These are phyloP conservation scores for Phoenicopterus ruber DNA, from an alignment of 2,113 vertebrate species.

Conservation along the genomic window DNA sequence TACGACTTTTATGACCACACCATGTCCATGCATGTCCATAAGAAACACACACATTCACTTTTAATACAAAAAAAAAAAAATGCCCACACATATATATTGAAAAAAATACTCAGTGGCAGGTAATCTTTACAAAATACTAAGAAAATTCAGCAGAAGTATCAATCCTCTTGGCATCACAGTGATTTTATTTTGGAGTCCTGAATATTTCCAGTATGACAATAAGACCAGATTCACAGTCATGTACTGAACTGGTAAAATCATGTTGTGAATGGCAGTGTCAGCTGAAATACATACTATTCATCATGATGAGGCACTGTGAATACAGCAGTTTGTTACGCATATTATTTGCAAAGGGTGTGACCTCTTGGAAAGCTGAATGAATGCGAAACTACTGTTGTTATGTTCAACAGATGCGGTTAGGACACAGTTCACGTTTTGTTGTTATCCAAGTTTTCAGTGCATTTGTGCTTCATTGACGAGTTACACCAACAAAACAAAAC, in stretches of 20 bases:
- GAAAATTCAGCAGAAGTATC: not conserved
- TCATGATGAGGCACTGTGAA: not conserved
- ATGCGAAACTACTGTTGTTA: not conserved
- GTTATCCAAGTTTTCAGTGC: not conserved
- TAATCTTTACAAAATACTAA: not conserved
- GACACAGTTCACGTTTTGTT: not conserved
- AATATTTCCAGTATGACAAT: not conserved
- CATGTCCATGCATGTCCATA: not conserved
- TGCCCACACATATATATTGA: not conserved
- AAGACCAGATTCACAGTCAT: not conserved
- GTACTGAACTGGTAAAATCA: not conserved
- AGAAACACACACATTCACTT: rapidly evolving
- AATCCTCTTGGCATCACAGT: not conserved
- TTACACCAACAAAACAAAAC: not conserved
- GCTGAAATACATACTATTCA: not conserved
- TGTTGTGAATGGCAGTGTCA: not conserved
- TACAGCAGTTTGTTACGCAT: not conserved
- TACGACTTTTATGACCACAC: not conserved
- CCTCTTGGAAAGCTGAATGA: not conserved
- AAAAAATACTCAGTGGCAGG: not conserved
- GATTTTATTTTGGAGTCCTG: not conserved
- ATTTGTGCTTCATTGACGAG: not conserved
- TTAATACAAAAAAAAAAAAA: not conserved
- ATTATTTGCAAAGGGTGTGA: slow-evolving; percentile 12
- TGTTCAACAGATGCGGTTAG: not conserved